A percentile compares a stretch with the other conserved stretches of the same genome.
Conservation (phyloP, 2,797 vertebrate genomes). For the Myripristis jacobus region DNA sequence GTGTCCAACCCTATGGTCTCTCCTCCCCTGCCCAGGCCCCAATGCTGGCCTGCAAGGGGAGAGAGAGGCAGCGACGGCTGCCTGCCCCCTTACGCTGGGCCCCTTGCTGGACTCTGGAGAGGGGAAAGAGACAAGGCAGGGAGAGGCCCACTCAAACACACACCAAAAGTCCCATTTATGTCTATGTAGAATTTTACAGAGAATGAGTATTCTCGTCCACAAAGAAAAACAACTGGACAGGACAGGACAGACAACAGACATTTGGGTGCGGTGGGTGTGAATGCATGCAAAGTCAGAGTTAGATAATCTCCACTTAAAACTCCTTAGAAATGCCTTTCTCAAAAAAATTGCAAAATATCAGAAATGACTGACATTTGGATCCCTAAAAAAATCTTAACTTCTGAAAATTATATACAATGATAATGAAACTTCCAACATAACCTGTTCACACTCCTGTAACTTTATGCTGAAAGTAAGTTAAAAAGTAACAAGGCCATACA, state of each 20-base stretch:
- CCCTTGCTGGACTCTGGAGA: slow-evolving; percentile 84
- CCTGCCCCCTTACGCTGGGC: slow-evolving; percentile 82
- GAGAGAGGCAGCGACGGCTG: slow-evolving; percentile 74
- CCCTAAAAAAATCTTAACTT: neutral
- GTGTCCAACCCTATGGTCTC: slow-evolving; percentile 81
- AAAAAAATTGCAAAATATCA: slow-evolving; percentile 16
- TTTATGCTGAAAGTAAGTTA: neutral
- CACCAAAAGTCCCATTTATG: slow-evolving; percentile 75
- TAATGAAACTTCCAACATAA: neutral
- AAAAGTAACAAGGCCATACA: neutral
- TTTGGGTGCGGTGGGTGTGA: slow-evolving; percentile 60
- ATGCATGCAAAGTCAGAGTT: slow-evolving; percentile 58
- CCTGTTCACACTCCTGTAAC: neutral
- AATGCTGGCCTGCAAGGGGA: slow-evolving; percentile 70
- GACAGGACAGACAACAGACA: slow-evolving; percentile 54
- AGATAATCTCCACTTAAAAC: slow-evolving; percentile 61
- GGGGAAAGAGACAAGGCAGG: slow-evolving; percentile 82
- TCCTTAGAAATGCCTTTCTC: slow-evolving; percentile 37
- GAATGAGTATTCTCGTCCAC: slow-evolving; percentile 59
- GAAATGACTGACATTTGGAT: neutral
- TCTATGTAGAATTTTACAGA: slow-evolving; percentile 70
- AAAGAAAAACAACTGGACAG: slow-evolving; percentile 49
- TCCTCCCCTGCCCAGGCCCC: slow-evolving; percentile 69
- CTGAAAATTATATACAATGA: neutral
- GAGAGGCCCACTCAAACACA: slow-evolving; percentile 78